A percentile compares a stretch with the other conserved stretches of the same genome.
phyloP scores from a whole-genome alignment of 2,888 invertebrate species.

The Mesodorylaimus sp. region DNA sequence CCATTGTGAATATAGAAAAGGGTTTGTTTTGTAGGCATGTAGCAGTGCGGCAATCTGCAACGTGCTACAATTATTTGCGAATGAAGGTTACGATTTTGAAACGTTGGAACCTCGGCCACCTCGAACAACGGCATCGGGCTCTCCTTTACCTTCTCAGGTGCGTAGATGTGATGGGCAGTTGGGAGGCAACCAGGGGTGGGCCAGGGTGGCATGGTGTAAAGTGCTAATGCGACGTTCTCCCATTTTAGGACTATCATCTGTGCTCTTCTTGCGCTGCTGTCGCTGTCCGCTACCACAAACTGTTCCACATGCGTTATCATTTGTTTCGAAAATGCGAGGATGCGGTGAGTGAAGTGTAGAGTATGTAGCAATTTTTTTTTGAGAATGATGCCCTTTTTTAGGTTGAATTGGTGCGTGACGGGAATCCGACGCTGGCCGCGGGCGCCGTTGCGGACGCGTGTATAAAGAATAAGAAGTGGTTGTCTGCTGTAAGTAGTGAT shows the following conservation, averaged over 20 bases:
- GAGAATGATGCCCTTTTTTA: not conserved
- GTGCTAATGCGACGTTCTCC: not conserved
- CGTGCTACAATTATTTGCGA: conserved; percentile 1
- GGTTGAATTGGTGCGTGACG: not conserved
- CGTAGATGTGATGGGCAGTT: not conserved
- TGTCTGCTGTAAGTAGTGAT: not conserved
- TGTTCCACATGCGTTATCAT: conserved; percentile 9
- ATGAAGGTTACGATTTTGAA: conserved; percentile 3
- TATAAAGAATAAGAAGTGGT: not conserved
- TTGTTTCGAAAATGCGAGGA: conserved; percentile 7
- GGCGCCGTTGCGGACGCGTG: not conserved
- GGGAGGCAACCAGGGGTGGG: not conserved
- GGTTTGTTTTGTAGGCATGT: conserved; percentile 11
- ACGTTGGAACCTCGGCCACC: conserved; percentile 5
- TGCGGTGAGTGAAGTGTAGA: not conserved
- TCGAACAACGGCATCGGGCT: conserved; percentile 3
- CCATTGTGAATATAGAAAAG: too few species aligned
- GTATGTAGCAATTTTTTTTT: not conserved
- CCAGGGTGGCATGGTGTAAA: too few species aligned
- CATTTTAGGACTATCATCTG: conserved; percentile 8
- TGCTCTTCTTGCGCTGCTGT: conserved; percentile 5
- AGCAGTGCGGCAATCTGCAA: not conserved
- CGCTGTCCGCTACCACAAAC: conserved; percentile 5
- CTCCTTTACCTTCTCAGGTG: conserved; percentile 9
- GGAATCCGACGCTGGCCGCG: not conserved